Conservation (phyloP, 2,113 vertebrate species). For the Hyperoodon ampullatus region DNA sequence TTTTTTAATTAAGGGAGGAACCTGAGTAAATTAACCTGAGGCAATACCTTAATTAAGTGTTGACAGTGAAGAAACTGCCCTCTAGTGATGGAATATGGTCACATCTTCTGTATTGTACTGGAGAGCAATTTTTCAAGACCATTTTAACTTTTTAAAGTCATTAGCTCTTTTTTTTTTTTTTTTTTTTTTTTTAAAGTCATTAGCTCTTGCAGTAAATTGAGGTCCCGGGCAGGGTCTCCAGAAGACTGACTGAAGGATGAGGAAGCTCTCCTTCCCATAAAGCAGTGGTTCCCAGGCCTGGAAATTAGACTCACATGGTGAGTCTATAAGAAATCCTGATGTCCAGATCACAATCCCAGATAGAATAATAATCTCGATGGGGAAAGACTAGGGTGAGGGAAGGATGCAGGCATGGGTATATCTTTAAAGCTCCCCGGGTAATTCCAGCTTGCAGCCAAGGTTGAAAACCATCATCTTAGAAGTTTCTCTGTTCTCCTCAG, state of each 20-base stretch:
- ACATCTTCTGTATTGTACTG: neutral
- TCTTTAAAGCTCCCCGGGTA: neutral
- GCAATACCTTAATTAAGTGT: neutral
- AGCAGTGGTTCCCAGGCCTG: neutral
- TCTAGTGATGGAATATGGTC: slow-evolving; percentile 36
- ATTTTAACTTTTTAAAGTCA: neutral
- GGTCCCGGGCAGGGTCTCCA: neutral
- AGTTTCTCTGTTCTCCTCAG: neutral
- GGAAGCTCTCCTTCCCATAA: neutral
- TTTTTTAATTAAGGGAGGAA: neutral
- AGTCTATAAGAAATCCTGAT: neutral
- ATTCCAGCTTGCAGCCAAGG: neutral
- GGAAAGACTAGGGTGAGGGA: neutral
- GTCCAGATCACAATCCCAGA: neutral
- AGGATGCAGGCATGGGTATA: neutral
- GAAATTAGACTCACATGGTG: neutral
- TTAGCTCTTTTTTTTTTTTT: neutral
- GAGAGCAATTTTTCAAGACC: neutral
- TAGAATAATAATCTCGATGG: neutral
- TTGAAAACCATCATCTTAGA: neutral
- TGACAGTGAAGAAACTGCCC: slow-evolving; percentile 53
- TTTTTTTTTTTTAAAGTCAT: neutral
- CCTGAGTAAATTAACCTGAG: neutral
- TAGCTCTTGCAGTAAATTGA: neutral
- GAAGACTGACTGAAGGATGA: neutral